phyloP scores from a whole-genome alignment of 2,888 invertebrate species.

The Diaprepes abbreviatus region DNA sequence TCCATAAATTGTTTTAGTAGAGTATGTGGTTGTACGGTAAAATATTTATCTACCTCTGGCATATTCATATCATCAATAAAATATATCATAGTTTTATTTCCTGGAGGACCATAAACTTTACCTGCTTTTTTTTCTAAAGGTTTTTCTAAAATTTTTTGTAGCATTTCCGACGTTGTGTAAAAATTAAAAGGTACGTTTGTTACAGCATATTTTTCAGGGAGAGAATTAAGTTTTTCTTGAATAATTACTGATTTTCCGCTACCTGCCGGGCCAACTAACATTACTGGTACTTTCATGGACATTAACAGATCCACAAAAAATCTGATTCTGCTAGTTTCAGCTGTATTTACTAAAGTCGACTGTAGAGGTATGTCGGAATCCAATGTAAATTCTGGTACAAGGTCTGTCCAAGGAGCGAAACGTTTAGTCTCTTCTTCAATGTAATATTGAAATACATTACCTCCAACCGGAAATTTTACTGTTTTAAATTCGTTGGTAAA shows the following conservation, averaged over 20 bases:
- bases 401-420: slow-evolving; percentile 89
- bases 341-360: slow-evolving; percentile 82
- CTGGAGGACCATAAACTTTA: slow-evolving; percentile 92
- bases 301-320: slow-evolving; percentile 91
- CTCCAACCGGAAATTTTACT: slow-evolving; percentile 86
- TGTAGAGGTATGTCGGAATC: slow-evolving; percentile 91
- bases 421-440: slow-evolving; percentile 89
- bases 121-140: slow-evolving; percentile 96
- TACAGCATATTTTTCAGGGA: slow-evolving; percentile 84
- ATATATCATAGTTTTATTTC: slow-evolving; percentile 92
- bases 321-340: slow-evolving; percentile 85
- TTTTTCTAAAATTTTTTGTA: slow-evolving; percentile 89
- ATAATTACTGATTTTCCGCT: slow-evolving; percentile 95
- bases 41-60: slow-evolving; percentile 96
- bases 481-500: slow-evolving; percentile 93
- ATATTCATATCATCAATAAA: slow-evolving; percentile 97
- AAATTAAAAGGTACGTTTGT: slow-evolving; percentile 95
- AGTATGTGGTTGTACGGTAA: slow-evolving; percentile 96
- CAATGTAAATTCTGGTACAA: slow-evolving; percentile 82
- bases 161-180: slow-evolving; percentile 94
- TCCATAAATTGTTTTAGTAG: slow-evolving; percentile 93
- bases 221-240: slow-evolving; percentile 81
- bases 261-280: slow-evolving; percentile 92
- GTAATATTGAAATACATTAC: slow-evolving; percentile 90
- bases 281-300: slow-evolving; percentile 83